Base-by-base conservation (phyloP, 2,888 invertebrate species). In the Rapana venosa region DNA sequence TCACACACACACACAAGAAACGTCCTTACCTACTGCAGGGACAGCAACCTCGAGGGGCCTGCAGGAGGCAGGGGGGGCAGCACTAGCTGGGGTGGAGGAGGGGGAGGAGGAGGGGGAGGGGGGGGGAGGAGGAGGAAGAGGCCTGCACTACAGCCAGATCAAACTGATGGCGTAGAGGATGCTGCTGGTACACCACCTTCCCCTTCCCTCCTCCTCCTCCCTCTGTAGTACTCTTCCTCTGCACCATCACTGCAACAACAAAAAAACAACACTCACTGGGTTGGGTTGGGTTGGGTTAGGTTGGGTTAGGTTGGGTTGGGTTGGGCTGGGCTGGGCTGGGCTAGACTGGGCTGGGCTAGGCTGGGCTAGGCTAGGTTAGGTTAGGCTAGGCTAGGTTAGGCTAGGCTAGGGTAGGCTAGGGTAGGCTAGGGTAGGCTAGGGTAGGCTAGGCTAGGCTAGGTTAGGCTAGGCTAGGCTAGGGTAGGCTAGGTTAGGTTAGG, bases 161-260 rank as follows among this genome's bases (percentile, higher is more conserved):
- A 85, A 89, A 89, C 74, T 89, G 90, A 15, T 81, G 77, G 0
- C 26, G 32, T 13, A 87, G 30, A n/a, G 86, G 90, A 32, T 87
- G 90, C 36, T 90, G 90, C 17, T 66, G 87, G 36, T 90, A 84
- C 35, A 89, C 11, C 13, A 89, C 85, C n/a, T 56, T 22, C 32
- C 26, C 35, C 83, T 36, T 32, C 26, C 56, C n/a, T 11, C 84
- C 20, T 0, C 20, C 22, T 13, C 2, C 32, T 17, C 35, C 35
- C 26, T 26, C 30, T 4, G 15, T 6, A 15, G 30, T 85, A 32
- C 81, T 26, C 15, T 22, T 26, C 26, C 47, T 83, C 36, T 83
- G 81, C 47, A 47, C 81, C 81, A 47, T 47, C 81, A 83, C 81
- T 83, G 47, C 32, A 79, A 13, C 30, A 79, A 17, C 61, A 15